A percentile compares a stretch with the other conserved stretches of the same genome.
Conservation (phyloP, 2,113 vertebrate genomes). For the Desmodus rotundus region DNA sequence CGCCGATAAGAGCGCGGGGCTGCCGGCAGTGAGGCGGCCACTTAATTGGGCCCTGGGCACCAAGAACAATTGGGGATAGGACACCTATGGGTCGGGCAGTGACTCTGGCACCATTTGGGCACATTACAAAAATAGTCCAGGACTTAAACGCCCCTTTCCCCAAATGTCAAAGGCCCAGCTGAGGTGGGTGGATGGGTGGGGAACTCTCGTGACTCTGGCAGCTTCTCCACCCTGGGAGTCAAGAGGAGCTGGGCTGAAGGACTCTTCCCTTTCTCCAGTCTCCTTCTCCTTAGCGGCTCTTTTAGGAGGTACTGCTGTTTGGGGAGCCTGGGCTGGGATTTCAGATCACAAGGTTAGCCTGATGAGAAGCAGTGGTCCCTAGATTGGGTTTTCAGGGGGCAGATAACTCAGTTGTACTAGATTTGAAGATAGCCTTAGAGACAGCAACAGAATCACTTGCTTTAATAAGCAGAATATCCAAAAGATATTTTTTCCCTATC, state of each 20-base stretch:
- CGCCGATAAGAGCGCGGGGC: slow-evolving; percentile 58
- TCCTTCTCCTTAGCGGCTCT: background rate
- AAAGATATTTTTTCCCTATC: background rate
- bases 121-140: slow-evolving; percentile 17
- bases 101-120: slow-evolving; percentile 30
- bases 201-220: background rate
- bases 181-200: background rate
- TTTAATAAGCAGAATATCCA: slow-evolving; percentile 1
- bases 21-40: rapidly evolving
- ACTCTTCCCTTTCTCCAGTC: background rate
- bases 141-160: background rate
- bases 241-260: background rate
- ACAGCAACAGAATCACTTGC: background rate
- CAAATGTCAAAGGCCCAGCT: slow-evolving; percentile 5
- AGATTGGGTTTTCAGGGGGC: background rate
- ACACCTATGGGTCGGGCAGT: background rate
- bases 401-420: background rate
- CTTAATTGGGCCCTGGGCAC: slow-evolving; percentile 47
- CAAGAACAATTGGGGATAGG: background rate
- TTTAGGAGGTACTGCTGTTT: background rate
- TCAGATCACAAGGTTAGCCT: background rate
- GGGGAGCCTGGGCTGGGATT: background rate
- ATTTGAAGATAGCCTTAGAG: background rate
- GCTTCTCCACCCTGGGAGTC: background rate
- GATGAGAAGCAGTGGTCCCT: background rate